Evolutionary conservation across 2,797 vertebrate genomes (phyloP).

Genomic region (Chaetodon trifasciatus): DNA sequence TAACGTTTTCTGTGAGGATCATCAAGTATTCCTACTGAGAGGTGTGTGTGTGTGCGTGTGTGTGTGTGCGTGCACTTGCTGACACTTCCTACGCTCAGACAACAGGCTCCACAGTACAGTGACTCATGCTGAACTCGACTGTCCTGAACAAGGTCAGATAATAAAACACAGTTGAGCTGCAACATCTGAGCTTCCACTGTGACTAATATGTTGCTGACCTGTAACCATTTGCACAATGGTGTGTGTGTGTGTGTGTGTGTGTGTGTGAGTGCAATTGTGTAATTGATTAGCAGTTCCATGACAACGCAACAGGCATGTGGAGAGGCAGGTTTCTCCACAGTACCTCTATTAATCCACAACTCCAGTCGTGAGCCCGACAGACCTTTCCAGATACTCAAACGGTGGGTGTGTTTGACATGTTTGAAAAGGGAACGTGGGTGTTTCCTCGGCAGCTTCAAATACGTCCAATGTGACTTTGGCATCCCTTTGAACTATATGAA

Average conservation of each 20-base stretch:
- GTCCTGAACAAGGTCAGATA: slow-evolving; percentile 19
- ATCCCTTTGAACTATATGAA: slow-evolving; percentile 21
- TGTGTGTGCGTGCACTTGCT: no score
- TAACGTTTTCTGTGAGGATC: no score
- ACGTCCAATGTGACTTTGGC: slow-evolving; percentile 4
- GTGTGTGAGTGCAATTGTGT: slow-evolving; percentile 5
- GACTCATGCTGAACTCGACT: slow-evolving; percentile 1
- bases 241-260: slow-evolving; percentile 15
- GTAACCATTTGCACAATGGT: slow-evolving; percentile 8
- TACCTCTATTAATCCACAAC: neutral
- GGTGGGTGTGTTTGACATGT: slow-evolving; percentile 39
- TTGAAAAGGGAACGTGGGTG: neutral
- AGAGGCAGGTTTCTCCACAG: slow-evolving; percentile 63
- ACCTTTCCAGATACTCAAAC: neutral
- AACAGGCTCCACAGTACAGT: slow-evolving; percentile 15
- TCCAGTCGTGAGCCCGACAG: neutral
- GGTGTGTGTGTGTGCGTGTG: neutral
- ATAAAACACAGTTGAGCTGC: neutral
- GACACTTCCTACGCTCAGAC: neutral
- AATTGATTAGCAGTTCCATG: slow-evolving; percentile 5
- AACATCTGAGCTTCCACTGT: slow-evolving; percentile 1
- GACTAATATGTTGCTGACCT: slow-evolving; percentile 15
- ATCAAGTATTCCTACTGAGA: neutral
- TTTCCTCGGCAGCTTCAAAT: neutral
- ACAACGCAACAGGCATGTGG: slow-evolving; percentile 60